Evolutionary conservation across 2,797 vertebrate genomes (phyloP), one percentile per base, ranked within the genome.

Genomic region (Pantherophis alleghaniensis): DNA sequence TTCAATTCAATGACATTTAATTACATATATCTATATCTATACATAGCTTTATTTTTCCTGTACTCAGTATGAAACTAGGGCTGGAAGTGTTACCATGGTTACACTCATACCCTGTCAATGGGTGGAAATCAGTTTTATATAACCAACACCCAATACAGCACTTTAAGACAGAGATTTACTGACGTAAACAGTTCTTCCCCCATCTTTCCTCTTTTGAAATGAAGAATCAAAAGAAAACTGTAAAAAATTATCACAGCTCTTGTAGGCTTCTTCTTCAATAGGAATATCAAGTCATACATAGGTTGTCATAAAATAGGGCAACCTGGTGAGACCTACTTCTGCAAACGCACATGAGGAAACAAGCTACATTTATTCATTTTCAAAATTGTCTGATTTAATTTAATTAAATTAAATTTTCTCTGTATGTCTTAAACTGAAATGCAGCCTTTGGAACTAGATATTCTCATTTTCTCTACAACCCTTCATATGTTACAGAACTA

Each of bases 81-180:
- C 83, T 83, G 28, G 53, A 91, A 66, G 14, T 69, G 86, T 94
- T 91, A 57, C 93, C 83, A 94, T 92, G 53, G 93, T 89, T 86
- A 89, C 86, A 22, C 10, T 37, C 86, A 89, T 86, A 91, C 28
- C 14, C 56, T 86, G 28, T 20, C 10, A 53, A 87, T 32, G 22
- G 1, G 28, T 47, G 47, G 66, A 63, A 55, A 91, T 51, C 24
- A 87, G 89, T 51, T 91, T 87, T 83, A 89, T 88, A 55, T 59
- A 90, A 57, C 60, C 69, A 90, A 92, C 53, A 22, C 28, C 24
- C 18, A 61, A 87, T 57, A 12, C 26, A 88, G n/a, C 22, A 10
- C 55, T 88, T 93, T 91, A 88, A 26, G 79, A 26, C 1, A 88
- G 63, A 79, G 32, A 74, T 91, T 60, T 74, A 53, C 51, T 28